phyloP scores from a whole-genome alignment of 2,888 invertebrate species.

The Drosophila colorata region DNA sequence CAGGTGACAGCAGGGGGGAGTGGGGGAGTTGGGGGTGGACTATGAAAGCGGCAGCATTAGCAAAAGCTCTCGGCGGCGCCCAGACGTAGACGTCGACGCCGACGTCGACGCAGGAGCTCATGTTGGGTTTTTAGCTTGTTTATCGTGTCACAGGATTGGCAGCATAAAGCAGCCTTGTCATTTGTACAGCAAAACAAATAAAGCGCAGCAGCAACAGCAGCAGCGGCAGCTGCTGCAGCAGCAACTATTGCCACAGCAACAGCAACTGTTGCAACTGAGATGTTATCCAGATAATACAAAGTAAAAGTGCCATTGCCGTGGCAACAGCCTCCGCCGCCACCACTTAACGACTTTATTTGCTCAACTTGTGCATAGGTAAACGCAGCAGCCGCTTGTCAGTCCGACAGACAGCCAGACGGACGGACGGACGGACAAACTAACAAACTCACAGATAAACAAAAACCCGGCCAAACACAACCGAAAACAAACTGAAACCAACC shows the following conservation, averaged over 20 bases:
- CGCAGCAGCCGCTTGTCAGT: conserved; percentile 49
- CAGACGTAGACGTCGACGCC: not conserved
- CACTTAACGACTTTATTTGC: conserved; percentile 75
- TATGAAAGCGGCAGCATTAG: conserved; percentile 24
- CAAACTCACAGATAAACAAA: conserved; percentile 43
- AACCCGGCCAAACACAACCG: conserved; percentile 40
- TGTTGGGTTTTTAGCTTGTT: conserved; percentile 63
- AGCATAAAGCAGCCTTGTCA: conserved; percentile 76
- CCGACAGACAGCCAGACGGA: conserved; percentile 13
- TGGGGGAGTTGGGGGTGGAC: not conserved
- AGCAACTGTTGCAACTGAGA: conserved; percentile 55
- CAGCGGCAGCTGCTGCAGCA: conserved; percentile 5
- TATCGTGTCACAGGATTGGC: conserved; percentile 79
- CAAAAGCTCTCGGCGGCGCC: conserved; percentile 33
- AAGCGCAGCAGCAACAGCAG: conserved; percentile 16
- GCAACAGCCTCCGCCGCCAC: conserved; percentile 44
- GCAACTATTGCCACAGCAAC: conserved; percentile 27
- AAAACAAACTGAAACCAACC: conserved; percentile 59
- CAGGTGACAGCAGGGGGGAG: conserved; percentile 2
- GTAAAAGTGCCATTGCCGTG: conserved; percentile 38
- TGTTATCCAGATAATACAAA: conserved; percentile 64
- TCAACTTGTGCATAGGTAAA: conserved; percentile 74
- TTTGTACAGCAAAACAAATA: conserved; percentile 65
- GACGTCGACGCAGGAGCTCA: not conserved
- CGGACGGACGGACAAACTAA: conserved; percentile 4